These are phyloP conservation scores for Gnathonemus echidnorhynchus DNA, from an alignment of 2,113 vertebrate species.

Conservation along the genomic window DNA sequence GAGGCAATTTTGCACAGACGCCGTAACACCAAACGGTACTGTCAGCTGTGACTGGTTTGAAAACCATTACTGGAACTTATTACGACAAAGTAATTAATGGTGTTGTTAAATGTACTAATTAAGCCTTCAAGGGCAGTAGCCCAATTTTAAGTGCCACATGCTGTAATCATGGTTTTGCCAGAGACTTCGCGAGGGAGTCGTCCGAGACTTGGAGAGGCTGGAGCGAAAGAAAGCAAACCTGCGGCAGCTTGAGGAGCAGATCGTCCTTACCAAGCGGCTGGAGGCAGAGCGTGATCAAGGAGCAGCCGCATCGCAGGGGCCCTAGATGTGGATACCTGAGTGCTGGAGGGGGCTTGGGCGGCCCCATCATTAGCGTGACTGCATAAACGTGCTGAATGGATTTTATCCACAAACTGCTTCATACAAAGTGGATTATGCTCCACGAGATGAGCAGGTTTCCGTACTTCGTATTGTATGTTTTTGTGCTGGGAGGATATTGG, in stretches of 20 bases:
- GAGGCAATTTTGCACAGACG: background rate
- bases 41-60: background rate
- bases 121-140: background rate
- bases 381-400: background rate
- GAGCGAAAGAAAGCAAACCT: constrained; percentile 77
- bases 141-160: background rate
- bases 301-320: constrained; percentile 41
- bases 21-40: background rate
- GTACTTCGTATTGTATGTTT: background rate
- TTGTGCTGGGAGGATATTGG: background rate
- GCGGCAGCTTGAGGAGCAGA: constrained; percentile 75
- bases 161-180: constrained; percentile 45
- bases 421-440: background rate
- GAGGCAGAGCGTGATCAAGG: constrained; percentile 60
- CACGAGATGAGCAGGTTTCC: background rate
- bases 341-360: background rate
- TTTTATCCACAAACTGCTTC: background rate
- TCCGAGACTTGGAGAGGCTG: constrained; percentile 78
- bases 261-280: constrained; percentile 68
- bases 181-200: constrained; percentile 80
- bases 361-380: background rate
- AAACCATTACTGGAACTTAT: background rate
- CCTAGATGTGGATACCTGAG: constrained; percentile 31
- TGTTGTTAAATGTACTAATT: background rate
- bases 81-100: background rate